Conservation (phyloP, 2,113 vertebrate species). For the Anoplopoma fimbria region DNA sequence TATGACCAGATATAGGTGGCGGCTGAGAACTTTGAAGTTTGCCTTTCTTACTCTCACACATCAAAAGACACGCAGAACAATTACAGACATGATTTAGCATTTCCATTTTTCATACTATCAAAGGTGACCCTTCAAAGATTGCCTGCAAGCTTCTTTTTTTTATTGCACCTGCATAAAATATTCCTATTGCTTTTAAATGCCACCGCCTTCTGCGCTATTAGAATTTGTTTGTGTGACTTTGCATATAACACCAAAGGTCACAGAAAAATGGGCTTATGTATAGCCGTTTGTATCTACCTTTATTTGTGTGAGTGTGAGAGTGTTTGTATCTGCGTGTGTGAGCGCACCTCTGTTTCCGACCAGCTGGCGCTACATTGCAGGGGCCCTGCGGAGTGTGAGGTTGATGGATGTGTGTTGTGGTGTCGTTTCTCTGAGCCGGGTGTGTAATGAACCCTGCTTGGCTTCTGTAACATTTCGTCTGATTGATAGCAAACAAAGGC, state of each 20-base stretch:
- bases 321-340: slow-evolving; percentile 9
- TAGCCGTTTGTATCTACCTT: neutral
- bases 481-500: slow-evolving; percentile 79
- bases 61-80: slow-evolving; percentile 28
- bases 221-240: slow-evolving; percentile 66
- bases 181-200: slow-evolving; percentile 46
- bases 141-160: slow-evolving; percentile 32
- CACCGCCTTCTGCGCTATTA: slow-evolving; percentile 23
- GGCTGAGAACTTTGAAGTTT: slow-evolving; percentile 23
- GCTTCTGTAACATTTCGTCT: slow-evolving; percentile 71
- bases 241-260: slow-evolving; percentile 57
- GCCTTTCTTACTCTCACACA: slow-evolving; percentile 2
- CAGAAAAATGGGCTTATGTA: slow-evolving; percentile 3
- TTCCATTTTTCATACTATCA: slow-evolving; percentile 66
- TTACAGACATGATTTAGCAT: slow-evolving; percentile 32
- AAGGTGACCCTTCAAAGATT: slow-evolving; percentile 71
- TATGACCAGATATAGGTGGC: neutral
- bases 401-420: slow-evolving; percentile 70
- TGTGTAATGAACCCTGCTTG: slow-evolving; percentile 78
- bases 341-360: slow-evolving; percentile 10
- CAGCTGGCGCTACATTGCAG: slow-evolving; percentile 40
- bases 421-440: slow-evolving; percentile 65
- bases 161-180: slow-evolving; percentile 52
- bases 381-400: slow-evolving; percentile 36
- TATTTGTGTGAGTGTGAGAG: slow-evolving; percentile 31